Base-by-base conservation (phyloP, 2,888 invertebrate species). In the Acrobeloides nanus region DNA sequence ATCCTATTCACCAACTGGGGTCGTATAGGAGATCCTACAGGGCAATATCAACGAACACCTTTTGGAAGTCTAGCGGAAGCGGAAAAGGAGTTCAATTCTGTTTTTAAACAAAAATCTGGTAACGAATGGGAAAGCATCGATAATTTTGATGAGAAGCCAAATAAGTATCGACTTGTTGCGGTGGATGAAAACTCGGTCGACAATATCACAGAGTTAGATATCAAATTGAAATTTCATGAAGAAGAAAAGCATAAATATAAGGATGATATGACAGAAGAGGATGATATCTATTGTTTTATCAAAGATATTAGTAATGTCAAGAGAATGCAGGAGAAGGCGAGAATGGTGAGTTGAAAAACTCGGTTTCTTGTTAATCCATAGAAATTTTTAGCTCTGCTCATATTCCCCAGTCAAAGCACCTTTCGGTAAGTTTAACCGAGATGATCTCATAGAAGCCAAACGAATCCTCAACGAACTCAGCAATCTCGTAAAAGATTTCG, bases 1-100 rank as follows among this genome's bases (percentile, higher is more conserved):
- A 62, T 79, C 32, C 57, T 80, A 46, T 79, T 80, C 68, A 80
- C 78, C 12, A 74, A 79, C 25, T 80, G 80, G 79, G 80, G 80
- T 5, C 65, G 79, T 32, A 78, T 80, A 26, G 80, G 80, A 12
- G 74, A 75, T 5, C 53, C 50, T 4, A 18, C 34, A 12, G 66
- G 66, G 29, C 62, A 64, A 35, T 53, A 40, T 24, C 79, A 79
- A 63, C 76, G 76, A 50, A 79, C 79, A 4, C 78, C 79, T 3
- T 78, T 75, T 59, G 66, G 69, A 12, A 69, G 66, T 3, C 51
- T 71, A 12, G 74, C 74, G 10, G 78, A 78, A 29, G 79, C 75
- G 1, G 67, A 74, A 5, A 77, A 78, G 55, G 79, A 79, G 59
- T 80, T 79, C 66, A 68, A 74, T 48, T 78, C 77, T 53, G 74